A percentile compares a stretch with the other conserved stretches of the same genome.
Evolutionary conservation across 2,888 invertebrate species (phyloP).

Genomic region (Cremastobaeus sp.): DNA sequence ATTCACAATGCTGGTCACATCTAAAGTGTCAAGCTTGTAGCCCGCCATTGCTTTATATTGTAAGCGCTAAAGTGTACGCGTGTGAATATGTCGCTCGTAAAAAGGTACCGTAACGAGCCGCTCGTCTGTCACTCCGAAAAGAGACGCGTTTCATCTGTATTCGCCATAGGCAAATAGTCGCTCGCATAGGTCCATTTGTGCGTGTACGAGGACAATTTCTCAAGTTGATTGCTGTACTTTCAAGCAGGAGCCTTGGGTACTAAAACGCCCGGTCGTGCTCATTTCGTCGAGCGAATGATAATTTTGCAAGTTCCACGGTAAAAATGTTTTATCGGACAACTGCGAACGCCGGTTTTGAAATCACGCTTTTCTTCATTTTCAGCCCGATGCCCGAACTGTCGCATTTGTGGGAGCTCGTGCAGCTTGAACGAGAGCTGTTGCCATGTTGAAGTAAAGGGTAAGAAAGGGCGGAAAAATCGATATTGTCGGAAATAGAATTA

Average conservation of each 20-base stretch:
- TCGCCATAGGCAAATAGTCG: conserved; percentile 45
- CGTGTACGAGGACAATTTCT: conserved; percentile 11
- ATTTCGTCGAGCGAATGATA: too few species aligned
- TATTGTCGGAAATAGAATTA: background rate
- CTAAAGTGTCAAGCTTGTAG: conserved; percentile 50
- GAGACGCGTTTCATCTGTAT: conserved; percentile 61
- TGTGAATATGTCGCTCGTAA: conserved; percentile 61
- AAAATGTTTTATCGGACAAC: too few species aligned
- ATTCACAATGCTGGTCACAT: conserved; percentile 55
- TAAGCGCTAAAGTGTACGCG: conserved; percentile 52
- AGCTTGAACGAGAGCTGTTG: too few species aligned
- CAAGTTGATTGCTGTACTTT: background rate
- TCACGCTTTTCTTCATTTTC: too few species aligned
- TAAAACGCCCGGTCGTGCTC: too few species aligned
- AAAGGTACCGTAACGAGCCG: conserved; percentile 60
- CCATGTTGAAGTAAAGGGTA: too few species aligned
- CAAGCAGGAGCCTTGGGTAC: background rate
- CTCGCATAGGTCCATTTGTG: conserved; percentile 25
- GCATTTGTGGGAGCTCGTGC: too few species aligned
- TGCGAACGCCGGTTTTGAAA: too few species aligned
- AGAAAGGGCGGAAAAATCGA: background rate
- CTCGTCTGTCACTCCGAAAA: conserved; percentile 53
- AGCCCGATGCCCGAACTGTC: too few species aligned
- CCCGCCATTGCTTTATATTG: conserved; percentile 48
- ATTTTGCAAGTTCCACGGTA: too few species aligned